Conservation (phyloP, 2,888 invertebrate genomes). For the Acronicta aceris region DNA sequence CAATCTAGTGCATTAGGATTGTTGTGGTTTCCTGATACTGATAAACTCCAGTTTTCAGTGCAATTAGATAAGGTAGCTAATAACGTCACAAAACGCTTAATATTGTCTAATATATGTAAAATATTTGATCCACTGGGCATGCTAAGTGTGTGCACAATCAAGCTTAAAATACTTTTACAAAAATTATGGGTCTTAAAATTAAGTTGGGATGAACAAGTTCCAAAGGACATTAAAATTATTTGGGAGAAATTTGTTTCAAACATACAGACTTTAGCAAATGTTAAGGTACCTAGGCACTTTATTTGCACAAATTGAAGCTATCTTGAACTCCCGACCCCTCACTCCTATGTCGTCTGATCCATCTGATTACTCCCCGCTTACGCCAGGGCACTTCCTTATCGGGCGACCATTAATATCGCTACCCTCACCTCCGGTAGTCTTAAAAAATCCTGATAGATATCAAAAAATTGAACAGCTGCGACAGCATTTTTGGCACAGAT, state of each 20-base stretch:
- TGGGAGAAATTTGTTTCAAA: background rate
- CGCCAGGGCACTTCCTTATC: no score
- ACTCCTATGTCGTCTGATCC: no score
- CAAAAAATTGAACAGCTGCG: no score
- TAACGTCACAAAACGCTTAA: slow-evolving; percentile 5
- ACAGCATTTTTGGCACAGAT: no score
- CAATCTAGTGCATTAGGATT: slow-evolving; percentile 11
- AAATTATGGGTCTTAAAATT: slow-evolving; percentile 10
- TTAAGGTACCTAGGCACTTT: slow-evolving; percentile 5
- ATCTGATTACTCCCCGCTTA: no score
- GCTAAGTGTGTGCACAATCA: slow-evolving; percentile 11
- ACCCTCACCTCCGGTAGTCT: no score
- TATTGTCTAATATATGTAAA: slow-evolving; percentile 10
- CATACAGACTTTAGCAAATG: background rate
- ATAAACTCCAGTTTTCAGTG: slow-evolving; percentile 34
- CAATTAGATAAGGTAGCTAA: background rate
- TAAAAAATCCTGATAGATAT: no score
- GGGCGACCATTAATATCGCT: no score
- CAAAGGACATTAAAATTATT: no score
- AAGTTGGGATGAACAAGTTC: slow-evolving; percentile 13
- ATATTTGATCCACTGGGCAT: slow-evolving; percentile 18
- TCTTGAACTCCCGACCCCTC: no score
- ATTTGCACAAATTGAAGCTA: slow-evolving; percentile 13
- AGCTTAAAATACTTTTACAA: slow-evolving; percentile 13
- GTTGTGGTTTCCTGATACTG: slow-evolving; percentile 36